phyloP scores from a whole-genome alignment of 2,888 invertebrate genomes.

The Phortica magna region DNA sequence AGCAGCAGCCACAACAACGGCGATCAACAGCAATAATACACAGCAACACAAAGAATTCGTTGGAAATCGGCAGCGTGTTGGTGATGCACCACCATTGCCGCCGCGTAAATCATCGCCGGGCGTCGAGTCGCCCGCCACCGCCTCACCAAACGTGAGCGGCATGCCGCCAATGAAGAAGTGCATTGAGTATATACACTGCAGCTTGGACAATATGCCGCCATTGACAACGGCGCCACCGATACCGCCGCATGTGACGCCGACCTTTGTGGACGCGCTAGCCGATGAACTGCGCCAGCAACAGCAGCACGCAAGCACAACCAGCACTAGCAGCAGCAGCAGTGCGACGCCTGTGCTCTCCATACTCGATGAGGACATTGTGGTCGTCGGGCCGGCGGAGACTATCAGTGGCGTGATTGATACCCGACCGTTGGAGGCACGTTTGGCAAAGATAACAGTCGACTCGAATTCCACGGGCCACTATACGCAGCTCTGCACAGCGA shows the following conservation, averaged over 20 bases:
- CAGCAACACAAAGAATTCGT: neutral
- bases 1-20: slow-evolving; percentile 38
- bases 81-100: slow-evolving; percentile 80
- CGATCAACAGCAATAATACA: slow-evolving; percentile 20
- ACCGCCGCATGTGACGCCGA: slow-evolving; percentile 73
- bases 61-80: slow-evolving; percentile 29
- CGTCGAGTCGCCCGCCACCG: slow-evolving; percentile 65
- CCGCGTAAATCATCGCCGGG: slow-evolving; percentile 80
- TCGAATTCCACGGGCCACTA: slow-evolving; percentile 60
- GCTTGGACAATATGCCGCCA: slow-evolving; percentile 70
- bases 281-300: slow-evolving; percentile 75
- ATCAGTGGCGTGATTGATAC: slow-evolving; percentile 86
- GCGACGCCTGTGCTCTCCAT: slow-evolving; percentile 61
- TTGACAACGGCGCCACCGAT: slow-evolving; percentile 77
- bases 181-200: slow-evolving; percentile 74
- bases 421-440: slow-evolving; percentile 76
- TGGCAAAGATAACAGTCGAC: slow-evolving; percentile 44
- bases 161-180: slow-evolving; percentile 50
- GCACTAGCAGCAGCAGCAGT: slow-evolving; percentile 45
- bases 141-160: slow-evolving; percentile 44
- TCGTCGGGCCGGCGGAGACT: slow-evolving; percentile 86
- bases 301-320: slow-evolving; percentile 57
- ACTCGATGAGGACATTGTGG: slow-evolving; percentile 79
- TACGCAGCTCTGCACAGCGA: slow-evolving; percentile 66
- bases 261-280: slow-evolving; percentile 69